Percentiles rank a stretch among this genome's conserved stretches.
These are phyloP conservation scores for Panthera uncia DNA, from an alignment of 2,113 vertebrate species.

Conservation along the genomic window DNA sequence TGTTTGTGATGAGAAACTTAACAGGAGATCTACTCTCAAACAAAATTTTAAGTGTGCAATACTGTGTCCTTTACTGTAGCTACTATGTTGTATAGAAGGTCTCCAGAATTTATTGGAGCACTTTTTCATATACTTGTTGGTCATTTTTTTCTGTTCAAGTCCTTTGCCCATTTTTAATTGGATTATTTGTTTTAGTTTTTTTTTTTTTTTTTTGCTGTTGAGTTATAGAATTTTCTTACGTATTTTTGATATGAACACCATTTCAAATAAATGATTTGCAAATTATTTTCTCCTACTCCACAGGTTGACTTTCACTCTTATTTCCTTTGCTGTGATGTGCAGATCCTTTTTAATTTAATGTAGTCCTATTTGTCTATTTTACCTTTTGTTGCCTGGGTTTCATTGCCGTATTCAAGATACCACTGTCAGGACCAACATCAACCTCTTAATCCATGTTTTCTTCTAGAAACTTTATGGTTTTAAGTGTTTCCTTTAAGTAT, in stretches of 20 bases:
- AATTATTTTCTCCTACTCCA: neutral
- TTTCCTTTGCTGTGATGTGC: neutral
- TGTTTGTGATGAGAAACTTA: neutral
- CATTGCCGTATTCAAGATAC: neutral
- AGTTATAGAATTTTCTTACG: neutral
- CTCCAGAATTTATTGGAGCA: neutral
- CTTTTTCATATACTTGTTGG: neutral
- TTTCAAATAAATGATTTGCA: neutral
- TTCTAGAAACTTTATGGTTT: neutral
- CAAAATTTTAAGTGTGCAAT: neutral
- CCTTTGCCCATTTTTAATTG: neutral
- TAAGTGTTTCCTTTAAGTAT: neutral
- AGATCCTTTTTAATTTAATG: neutral
- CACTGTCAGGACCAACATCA: neutral
- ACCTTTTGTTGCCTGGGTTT: neutral
- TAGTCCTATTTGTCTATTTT: neutral
- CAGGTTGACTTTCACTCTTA: neutral
- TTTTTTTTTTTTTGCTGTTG: neutral
- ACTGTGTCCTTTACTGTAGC: neutral
- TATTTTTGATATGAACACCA: neutral
- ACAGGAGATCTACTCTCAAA: neutral
- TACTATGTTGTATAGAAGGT: neutral
- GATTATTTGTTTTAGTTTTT: too few relatives aligned
- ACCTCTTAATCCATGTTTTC: neutral
- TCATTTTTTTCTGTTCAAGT: neutral